Evolutionary conservation across 2,797 vertebrate species (phyloP).

Genomic region (Brotula barbata): DNA sequence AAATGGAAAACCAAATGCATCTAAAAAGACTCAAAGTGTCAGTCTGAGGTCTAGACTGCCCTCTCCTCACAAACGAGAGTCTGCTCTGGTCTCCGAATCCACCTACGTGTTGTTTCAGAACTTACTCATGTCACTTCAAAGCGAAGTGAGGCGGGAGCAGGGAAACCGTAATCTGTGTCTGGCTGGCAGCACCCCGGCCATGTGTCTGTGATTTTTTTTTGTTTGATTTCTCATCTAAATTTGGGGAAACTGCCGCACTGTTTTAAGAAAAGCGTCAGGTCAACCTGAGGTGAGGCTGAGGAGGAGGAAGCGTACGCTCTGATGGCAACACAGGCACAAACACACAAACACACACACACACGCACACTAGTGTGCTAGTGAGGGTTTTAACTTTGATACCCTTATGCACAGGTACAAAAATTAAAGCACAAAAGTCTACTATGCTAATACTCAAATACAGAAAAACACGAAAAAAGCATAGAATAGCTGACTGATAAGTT

Average conservation of each 20-base stretch:
- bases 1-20: constrained; percentile 52
- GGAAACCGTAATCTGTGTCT: constrained; percentile 52
- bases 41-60: constrained; percentile 59
- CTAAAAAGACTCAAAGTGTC: constrained; percentile 27
- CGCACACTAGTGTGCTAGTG: neutral
- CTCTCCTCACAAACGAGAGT: constrained; percentile 65
- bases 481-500: no score
- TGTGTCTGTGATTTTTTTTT: constrained; percentile 54
- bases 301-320: constrained; percentile 1
- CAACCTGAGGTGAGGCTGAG: constrained; percentile 35
- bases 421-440: no score
- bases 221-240: constrained; percentile 23
- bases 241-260: constrained; percentile 5
- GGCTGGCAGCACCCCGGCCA: constrained; percentile 34
- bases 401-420: no score
- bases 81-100: constrained; percentile 56
- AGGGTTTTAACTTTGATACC: no score
- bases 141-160: constrained; percentile 42
- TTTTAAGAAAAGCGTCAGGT: constrained; percentile 21
- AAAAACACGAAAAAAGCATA: no score
- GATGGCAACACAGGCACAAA: neutral
- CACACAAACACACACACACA: neutral
- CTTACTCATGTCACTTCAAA: constrained; percentile 70
- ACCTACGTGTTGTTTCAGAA: constrained; percentile 63
- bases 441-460: no score